A percentile compares a stretch with the other conserved stretches of the same genome.
These are phyloP conservation scores for Poecilus cupreus DNA, from an alignment of 2,888 invertebrate genomes.

Conservation along the genomic window DNA sequence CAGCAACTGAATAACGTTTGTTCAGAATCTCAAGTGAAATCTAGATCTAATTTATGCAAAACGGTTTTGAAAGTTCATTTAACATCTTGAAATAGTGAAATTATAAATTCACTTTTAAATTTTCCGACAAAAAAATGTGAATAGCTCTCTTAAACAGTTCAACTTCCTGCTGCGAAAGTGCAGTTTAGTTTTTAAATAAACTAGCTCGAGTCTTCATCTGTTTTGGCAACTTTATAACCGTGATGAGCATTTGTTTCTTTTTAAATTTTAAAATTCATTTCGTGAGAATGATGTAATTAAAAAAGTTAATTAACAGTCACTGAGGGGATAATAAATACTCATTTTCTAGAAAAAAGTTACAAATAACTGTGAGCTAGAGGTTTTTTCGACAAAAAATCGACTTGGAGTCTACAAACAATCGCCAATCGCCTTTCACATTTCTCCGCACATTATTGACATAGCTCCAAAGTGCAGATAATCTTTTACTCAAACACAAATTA, in stretches of 20 bases:
- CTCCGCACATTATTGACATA: conserved; percentile 9
- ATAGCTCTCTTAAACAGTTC: neutral
- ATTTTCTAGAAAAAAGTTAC: neutral
- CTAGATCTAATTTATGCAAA: conserved; percentile 37
- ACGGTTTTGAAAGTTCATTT: conserved; percentile 37
- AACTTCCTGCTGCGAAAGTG: neutral
- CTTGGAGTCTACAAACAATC: conserved; percentile 2
- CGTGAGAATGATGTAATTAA: neutral
- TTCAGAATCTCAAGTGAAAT: conserved; percentile 31
- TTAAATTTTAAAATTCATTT: neutral
- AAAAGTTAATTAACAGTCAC: neutral
- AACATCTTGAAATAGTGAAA: conserved; percentile 16
- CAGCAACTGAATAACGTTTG: conserved; percentile 10
- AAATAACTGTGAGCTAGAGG: too few relatives aligned
- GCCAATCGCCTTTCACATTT: conserved; percentile 35
- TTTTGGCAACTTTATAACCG: neutral
- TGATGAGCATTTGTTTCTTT: neutral
- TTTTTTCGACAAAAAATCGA: neutral
- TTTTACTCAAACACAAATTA: neutral
- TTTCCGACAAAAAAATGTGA: neutral
- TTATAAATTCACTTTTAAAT: conserved; percentile 36
- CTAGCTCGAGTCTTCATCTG: neutral
- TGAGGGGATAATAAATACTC: neutral
- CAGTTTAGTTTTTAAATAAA: neutral
- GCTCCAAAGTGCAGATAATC: neutral